Evolutionary conservation across 2,888 invertebrate species (phyloP), one percentile per base, ranked within the genome.

Genomic region (Calliphora vomitoria): DNA sequence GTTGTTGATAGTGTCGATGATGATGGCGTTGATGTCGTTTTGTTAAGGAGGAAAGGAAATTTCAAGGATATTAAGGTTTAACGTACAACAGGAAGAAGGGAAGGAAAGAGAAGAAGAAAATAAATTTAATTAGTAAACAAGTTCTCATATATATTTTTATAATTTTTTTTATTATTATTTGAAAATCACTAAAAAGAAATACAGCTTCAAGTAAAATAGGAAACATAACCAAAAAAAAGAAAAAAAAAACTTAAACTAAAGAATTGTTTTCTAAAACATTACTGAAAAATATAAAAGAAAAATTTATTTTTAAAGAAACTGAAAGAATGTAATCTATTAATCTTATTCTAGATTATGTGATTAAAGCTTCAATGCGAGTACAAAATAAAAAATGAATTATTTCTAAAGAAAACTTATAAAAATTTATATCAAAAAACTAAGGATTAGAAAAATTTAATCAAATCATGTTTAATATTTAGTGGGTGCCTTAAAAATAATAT

Each of bases 31-130:
- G 18, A 6, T 18, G 69, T 55, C 38, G 62, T 58, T 71, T 75
- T 20, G 13, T 15, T 82, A 44, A 41, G 6, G 41, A 41, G 44
- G 82, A 47, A 58, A 64, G 82, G 89, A 83, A 68, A 80, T 88
- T 88, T 81, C 79, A 75, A 78, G 87, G 80, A 79, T 87, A 82
- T 60, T 79, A 79, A 47, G 60, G 87, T 87, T 82, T 35, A 69
- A 50, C 44, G 53, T 64, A 53, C 10, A 47, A 74, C 35, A 71
- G 80, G 85, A 84, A 85, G 86, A 74, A 87, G 75, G 64, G 18
- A 64, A 38, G 76, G 86, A 82, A 72, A 82, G n/a, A 86, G n/a
- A 82, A 79, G 62, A 83, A 74, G 35, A 81, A 85, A 75, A 81
- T 55, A 58, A 75, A 55, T 78, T 62, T 62, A 85, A 81, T 85